phyloP scores from a whole-genome alignment of 2,113 vertebrate species.

The Myotis lucifugus region DNA sequence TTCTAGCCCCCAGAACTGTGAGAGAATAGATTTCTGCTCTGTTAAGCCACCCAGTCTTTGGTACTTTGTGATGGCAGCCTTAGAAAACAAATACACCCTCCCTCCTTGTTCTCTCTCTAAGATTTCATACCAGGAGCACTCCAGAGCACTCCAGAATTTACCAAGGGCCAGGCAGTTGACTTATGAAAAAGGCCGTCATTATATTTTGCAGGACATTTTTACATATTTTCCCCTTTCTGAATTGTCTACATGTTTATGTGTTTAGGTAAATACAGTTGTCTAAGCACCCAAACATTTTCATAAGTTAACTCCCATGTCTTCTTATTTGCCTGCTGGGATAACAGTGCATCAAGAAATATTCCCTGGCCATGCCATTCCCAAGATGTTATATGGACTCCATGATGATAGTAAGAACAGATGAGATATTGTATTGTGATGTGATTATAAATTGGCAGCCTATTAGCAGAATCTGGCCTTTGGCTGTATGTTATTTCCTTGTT shows the following conservation, averaged over 20 bases:
- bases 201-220: neutral
- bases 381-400: neutral
- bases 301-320: neutral
- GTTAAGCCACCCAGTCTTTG: neutral
- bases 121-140: neutral
- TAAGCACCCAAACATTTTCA: neutral
- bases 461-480: neutral
- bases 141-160: neutral
- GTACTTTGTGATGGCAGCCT: neutral
- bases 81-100: neutral
- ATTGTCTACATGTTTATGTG: neutral
- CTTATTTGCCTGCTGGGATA: neutral
- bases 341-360: neutral
- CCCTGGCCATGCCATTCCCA: neutral
- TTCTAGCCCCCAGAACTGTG: neutral
- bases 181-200: neutral
- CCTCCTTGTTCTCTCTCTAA: neutral
- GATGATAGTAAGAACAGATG: neutral
- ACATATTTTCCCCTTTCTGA: neutral
- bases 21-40: neutral
- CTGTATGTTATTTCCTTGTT: neutral
- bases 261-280: neutral
- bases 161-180: neutral
- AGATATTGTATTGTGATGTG: neutral
- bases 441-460: neutral